Evolutionary conservation across 23 tunicate genomes (phyloP), one percentile per base, ranked within the genome.

Genomic region (Phallusia fumigata): DNA sequence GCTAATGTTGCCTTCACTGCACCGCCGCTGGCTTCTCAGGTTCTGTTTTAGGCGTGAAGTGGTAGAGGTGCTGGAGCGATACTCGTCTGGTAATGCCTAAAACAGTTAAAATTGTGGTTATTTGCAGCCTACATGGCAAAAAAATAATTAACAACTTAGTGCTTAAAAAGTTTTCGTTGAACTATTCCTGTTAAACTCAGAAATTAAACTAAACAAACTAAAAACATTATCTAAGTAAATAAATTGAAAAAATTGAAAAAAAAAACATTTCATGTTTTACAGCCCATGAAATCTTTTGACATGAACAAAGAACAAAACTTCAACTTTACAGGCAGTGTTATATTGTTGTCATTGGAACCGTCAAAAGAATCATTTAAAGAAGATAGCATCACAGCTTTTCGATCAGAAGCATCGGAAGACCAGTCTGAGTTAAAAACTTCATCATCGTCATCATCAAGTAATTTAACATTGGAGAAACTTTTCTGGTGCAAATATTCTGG

Each of bases 1-100:
- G 73, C 33, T 81, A 24, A 65, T 65, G 33, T 33, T 81, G 33
- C 84, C 84, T 33, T 81, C 84, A 36, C 84, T 81, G 76, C 84
- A 65, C 13, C 84, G 52, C 32, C 84, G 49, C 18, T 47, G 35
- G 28, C 73, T 44, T 19, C 36, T 58, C 13, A 16, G 8, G 69
- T 58, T 22, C 28, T 58, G 69, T 19, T 74, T 74, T 34, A 74
- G 19, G 45, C 78, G 26, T 30, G n/a, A 19, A 3, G 40, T 28
- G 10, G 78, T 3, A 30, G 45, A 19, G 26, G 32, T 18, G 45
- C 35, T 74, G 36, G 78, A 28, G 22, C 13, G 78, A 74, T 21
- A 33, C n/a, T 74, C 78, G 40, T 74, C 35, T 74, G 78, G 78
- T 28, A 74, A 16, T 28, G 78, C 78, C 78, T 74, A 30, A 40